These are phyloP conservation scores for Eira barbara DNA, from an alignment of 2,113 vertebrate genomes.

Conservation along the genomic window DNA sequence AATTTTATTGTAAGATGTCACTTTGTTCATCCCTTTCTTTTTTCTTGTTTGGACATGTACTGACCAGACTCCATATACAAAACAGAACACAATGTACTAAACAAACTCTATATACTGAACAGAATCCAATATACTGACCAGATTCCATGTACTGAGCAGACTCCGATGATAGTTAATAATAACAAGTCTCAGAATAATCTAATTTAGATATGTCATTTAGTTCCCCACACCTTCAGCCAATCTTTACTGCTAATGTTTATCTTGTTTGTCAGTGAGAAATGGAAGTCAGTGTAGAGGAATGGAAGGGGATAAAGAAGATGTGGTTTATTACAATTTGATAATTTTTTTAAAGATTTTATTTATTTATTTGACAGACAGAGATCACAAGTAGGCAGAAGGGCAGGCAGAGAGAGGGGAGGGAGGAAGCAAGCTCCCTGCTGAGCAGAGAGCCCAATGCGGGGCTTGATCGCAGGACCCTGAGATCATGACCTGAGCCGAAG, in stretches of 20 bases:
- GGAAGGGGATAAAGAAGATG: background rate
- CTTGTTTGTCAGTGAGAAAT: background rate
- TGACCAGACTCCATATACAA: background rate
- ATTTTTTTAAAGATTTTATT: no score
- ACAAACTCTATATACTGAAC: background rate
- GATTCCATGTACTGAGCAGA: background rate
- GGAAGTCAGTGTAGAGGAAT: background rate
- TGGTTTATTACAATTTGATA: no score
- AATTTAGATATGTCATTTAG: background rate
- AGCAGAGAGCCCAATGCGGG: no score
- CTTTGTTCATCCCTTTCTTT: background rate
- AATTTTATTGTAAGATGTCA: background rate
- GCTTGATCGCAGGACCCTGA: no score
- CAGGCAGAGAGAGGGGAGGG: no score
- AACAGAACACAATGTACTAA: background rate
- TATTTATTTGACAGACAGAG: no score
- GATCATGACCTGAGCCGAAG: no score
- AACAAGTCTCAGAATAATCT: background rate
- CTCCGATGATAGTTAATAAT: background rate
- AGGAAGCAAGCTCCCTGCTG: no score
- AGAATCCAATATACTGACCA: background rate
- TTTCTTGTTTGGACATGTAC: background rate
- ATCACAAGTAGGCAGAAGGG: no score
- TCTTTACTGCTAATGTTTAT: background rate
- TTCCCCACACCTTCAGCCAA: background rate